Evolutionary conservation across 2,888 invertebrate species (phyloP), one percentile per base, ranked within the genome.

Genomic region (Augiades crinisus): DNA sequence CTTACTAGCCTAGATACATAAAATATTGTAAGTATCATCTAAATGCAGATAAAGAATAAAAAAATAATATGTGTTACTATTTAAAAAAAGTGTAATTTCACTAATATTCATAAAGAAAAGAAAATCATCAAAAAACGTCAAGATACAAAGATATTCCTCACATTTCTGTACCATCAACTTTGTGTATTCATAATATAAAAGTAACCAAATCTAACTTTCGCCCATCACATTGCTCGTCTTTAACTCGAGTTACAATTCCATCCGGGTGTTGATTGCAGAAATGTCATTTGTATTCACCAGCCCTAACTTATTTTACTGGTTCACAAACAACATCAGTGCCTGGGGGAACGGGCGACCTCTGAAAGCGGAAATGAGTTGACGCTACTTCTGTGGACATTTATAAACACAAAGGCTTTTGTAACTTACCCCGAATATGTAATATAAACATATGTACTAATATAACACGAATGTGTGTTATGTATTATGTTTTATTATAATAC

Each of bases 261-360:
- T 12, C 17, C 17, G 34, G 44, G 51, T 31, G 45, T 38, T 57
- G 53, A 57, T 55, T 53, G 50, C 57, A 44, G 34, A 53, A 47
- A 55, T 51, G 40, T 53, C 55, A 38, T 55, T 53, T 57, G 46
- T 54, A 53, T 53, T 47, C 50, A 47, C 14, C 50, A 44, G 50
- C 37, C 40, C 50, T 5, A 44, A 55, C 53, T 53, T 57, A 47
- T 55, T 33, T 53, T 55, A 57, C 51, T 53, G 53, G 53, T 33
- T 50, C 27, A 34, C 19, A 50, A 50, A 36, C 33, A 50, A 50
- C 41, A 43, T 56, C 17, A 46, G 24, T 31, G 41, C 45, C 41
- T 47, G 33, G 33, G 53, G 53, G 41, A 24, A 34, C 33, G 27
- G 55, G 44, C 46, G 30, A 30, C 41, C 34, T 22, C 33, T 27